Percentiles rank a stretch among this genome's conserved stretches.
phyloP scores from a whole-genome alignment of 2,797 vertebrate species.

The Cheirogaleus major region DNA sequence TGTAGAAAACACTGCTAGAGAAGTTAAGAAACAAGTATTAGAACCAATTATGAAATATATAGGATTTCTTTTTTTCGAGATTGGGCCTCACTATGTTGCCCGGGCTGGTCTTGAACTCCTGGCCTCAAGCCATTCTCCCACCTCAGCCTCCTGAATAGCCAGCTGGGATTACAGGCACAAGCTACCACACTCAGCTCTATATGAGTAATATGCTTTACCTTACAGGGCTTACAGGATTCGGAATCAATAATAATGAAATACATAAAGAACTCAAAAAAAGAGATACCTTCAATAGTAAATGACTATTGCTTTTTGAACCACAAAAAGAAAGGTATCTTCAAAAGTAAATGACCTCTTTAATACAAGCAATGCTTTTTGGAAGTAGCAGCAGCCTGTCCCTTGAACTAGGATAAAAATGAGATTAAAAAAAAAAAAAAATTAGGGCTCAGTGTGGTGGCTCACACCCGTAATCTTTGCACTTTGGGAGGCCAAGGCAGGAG shows the following conservation, averaged over 20 bases:
- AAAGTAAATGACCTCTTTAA: not conserved
- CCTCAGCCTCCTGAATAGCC: no score
- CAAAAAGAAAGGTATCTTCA: not conserved
- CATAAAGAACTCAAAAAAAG: not conserved
- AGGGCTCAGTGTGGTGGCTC: not conserved
- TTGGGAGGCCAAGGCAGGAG: not conserved
- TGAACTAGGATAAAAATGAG: not conserved
- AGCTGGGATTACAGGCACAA: no score
- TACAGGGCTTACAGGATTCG: not conserved
- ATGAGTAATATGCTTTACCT: not conserved
- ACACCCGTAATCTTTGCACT: not conserved
- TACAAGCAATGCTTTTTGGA: not conserved
- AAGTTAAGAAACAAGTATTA: constrained; percentile 17
- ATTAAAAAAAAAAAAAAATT: not conserved
- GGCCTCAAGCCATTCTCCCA: no score
- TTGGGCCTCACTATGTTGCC: no score
- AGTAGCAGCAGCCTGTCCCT: not conserved
- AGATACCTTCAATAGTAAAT: not conserved
- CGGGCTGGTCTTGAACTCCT: no score
- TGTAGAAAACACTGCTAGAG: not conserved
- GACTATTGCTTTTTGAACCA: not conserved
- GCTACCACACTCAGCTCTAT: no score
- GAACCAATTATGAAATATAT: not conserved
- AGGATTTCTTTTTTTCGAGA: not conserved
- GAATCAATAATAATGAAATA: not conserved